Evolutionary conservation across 2,113 vertebrate genomes (phyloP).

Genomic region (Lathamus discolor): DNA sequence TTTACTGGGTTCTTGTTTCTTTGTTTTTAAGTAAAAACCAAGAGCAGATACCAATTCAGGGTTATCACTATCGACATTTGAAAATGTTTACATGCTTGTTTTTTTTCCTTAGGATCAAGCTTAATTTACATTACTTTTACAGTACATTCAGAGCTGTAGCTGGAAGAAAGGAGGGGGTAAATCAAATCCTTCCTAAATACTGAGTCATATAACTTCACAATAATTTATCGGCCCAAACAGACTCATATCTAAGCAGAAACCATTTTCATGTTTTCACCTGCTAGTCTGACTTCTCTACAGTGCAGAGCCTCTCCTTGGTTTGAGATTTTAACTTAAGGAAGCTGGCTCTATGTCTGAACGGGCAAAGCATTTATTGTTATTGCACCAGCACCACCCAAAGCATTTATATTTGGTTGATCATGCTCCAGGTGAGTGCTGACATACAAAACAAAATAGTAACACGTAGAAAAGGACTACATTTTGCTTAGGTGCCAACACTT

Average conservation of each 20-base stretch:
- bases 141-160: not conserved
- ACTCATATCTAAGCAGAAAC: conserved; percentile 39
- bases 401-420: not conserved
- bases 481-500: not conserved
- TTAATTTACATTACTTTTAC: not conserved
- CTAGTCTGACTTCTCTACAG: not conserved
- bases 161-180: not conserved
- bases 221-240: conserved; percentile 23
- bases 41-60: not conserved
- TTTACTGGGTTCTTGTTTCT: not conserved
- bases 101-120: not conserved
- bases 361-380: not conserved
- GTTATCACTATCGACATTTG: not conserved
- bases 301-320: not conserved
- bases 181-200: conserved; percentile 16
- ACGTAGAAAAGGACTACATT: not conserved
- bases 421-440: not conserved
- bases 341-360: not conserved
- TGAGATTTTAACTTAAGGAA: conserved; percentile 11
- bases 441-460: not conserved
- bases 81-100: not conserved
- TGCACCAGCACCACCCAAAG: not conserved
- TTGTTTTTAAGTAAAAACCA: not conserved
- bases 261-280: conserved; percentile 52
- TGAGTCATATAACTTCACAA: conserved; percentile 24